Base-by-base conservation (phyloP, 1,140 invertebrate species). In the Ruditapes philippinarum region DNA sequence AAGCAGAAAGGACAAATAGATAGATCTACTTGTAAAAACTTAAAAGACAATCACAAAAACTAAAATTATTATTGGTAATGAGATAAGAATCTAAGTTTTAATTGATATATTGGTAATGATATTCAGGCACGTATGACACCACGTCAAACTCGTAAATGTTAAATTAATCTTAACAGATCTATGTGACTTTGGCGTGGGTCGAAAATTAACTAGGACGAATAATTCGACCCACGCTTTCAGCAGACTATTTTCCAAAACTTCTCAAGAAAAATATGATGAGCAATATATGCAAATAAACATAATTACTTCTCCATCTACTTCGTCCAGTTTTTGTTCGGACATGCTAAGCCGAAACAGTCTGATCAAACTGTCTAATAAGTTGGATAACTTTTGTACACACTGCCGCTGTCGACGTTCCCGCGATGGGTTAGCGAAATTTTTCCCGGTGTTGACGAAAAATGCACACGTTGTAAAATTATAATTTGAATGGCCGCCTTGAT, bases 261-360 rank as follows among this genome's bases (percentile, higher is more conserved):
- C n/a, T n/a, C n/a, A n/a, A n/a, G n/a, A n/a, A n/a, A n/a, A n/a
- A n/a, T n/a, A n/a, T n/a, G n/a, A n/a, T n/a, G n/a, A n/a, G n/a
- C n/a, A n/a, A n/a, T n/a, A n/a, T n/a, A n/a, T n/a, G n/a, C n/a
- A 74, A 33, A 74, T 36, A 74, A 36, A 36, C 22, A 54, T 57
- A 0, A n/a, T 65, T 73, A 84, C 82, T 68, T 84, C 82, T 73
- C 82, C 82, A 49, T 84, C 82, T 42, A 84, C 82, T 84, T 84
- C 82, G 33, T 84, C 82, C n/a, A 78, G 31, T 51, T 78, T 78
- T 54, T 38, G 40, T 31, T 84, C 82, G 25, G 49, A 45, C 40
- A 73, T 73, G 22, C 25, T 65, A 62, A 31, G 42, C 40, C 31
- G 12, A 31, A 1, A 45, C 9, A 36, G n/a, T 51, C 25, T 14